Evolutionary conservation across 2,113 vertebrate genomes (phyloP).

Genomic region (Corythornis cristatus): DNA sequence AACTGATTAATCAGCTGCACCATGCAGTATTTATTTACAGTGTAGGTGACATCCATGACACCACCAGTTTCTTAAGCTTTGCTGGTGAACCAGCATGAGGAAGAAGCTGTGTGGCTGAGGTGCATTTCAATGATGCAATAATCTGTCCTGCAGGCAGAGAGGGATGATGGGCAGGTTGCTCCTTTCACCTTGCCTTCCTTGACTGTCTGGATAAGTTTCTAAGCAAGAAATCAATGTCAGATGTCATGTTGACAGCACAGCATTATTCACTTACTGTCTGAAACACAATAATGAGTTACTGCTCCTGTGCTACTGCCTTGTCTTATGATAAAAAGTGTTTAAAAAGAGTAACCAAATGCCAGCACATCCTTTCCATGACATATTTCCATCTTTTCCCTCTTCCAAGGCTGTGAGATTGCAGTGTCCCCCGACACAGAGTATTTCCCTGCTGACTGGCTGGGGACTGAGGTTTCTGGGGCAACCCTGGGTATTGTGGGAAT

Average conservation of each 20-base stretch:
- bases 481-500: slow-evolving; percentile 77
- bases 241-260: background rate
- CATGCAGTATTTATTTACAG: background rate
- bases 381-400: background rate
- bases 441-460: slow-evolving; percentile 60
- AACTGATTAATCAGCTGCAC: background rate
- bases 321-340: rapidly evolving
- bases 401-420: slow-evolving; percentile 64
- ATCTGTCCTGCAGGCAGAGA: background rate
- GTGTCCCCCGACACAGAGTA: slow-evolving; percentile 36
- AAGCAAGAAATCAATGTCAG: background rate
- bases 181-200: background rate
- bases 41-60: background rate
- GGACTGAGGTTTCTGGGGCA: slow-evolving; percentile 61
- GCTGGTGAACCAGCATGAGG: background rate
- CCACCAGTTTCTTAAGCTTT: background rate
- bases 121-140: background rate
- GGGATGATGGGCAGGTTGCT: background rate
- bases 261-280: background rate
- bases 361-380: background rate
- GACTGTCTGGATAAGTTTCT: background rate
- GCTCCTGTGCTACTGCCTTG: background rate
- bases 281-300: background rate
- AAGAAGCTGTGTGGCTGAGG: background rate
- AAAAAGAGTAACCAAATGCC: background rate